Conservation (phyloP, 2,113 vertebrate species). For the Syngnathoides biaculeatus region DNA sequence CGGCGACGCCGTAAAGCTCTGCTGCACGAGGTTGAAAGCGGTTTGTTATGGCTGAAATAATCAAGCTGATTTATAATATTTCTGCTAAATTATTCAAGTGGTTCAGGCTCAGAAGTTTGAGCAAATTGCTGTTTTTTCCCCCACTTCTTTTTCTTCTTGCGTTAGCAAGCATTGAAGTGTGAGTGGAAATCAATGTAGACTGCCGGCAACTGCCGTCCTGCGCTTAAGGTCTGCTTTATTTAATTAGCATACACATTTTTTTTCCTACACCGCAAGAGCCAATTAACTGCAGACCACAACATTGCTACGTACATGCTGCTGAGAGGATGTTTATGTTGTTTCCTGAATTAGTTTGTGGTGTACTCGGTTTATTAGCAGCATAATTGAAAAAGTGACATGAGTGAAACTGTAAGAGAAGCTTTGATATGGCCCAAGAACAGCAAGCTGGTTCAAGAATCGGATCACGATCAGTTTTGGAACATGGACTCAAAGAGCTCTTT, state of each 20-base stretch:
- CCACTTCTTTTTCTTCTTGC: conserved; percentile 12
- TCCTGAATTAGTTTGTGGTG: neutral
- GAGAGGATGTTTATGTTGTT: conserved; percentile 7
- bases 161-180: conserved; percentile 33
- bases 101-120: conserved; percentile 62
- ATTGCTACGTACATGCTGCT: neutral
- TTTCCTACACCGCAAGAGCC: conserved; percentile 6
- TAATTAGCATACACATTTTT: conserved; percentile 22
- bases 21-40: conserved; percentile 16
- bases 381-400: neutral
- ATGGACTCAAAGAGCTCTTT: neutral
- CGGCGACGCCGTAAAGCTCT: conserved; percentile 20
- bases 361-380: neutral
- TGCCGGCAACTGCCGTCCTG: conserved; percentile 32
- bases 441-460: neutral
- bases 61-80: conserved; percentile 51
- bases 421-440: neutral
- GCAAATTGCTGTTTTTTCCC: conserved; percentile 50
- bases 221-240: conserved; percentile 35
- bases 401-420: neutral
- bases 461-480: neutral
- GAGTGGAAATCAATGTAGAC: conserved; percentile 47
- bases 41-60: conserved; percentile 62
- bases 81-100: conserved; percentile 66
- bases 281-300: conserved; percentile 26